Evolutionary conservation across 2,888 invertebrate species (phyloP), one percentile per base, ranked within the genome.

Genomic region (Oasisia sp.): DNA sequence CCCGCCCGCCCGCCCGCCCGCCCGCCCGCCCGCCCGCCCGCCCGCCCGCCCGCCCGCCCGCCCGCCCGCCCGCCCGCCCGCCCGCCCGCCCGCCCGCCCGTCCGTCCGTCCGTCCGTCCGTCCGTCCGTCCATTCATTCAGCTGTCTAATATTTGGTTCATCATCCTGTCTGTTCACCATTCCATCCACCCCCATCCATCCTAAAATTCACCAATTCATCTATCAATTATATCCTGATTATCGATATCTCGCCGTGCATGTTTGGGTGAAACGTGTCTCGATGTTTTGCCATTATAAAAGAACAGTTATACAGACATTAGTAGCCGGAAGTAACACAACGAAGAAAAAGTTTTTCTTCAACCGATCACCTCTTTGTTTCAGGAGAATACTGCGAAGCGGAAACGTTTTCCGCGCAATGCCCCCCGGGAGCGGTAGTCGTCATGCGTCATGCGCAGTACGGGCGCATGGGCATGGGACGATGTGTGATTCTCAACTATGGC

Each of bases 321-420:
- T 50, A 50, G 50, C 5, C 50, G 27, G 1, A 27, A 19, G 27
- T 74, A 74, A 27, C 27, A 74, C 14, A 19, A 19, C 27, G 74
- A 74, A 74, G 27, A 74, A 7, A 27, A 27, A 19, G n/a, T 74
- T 74, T 27, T 27, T 74, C 27, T 27, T 27, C 5, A 74, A 74
- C 74, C 7, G 19, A 74, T 7, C 74, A 74, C 27, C 74, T 50
- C 50, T 50, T 50, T 74, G 74, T n/a, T 74, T 74, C 74, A 74
- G 74, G 27, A 19, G 93, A 93, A 32, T 93, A 92, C 91, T 93
- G 93, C 89, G 93, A 93, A 92, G 93, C 93, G 32, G 93, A 93
- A 91, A 92, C 93, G 27, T 93, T 93, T 92, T 27, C 56, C 4
- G 93, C 93, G 32, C n/a, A 91, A 19, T 93, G 93, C 58, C 92